Conservation (phyloP, 2,797 vertebrate species). For the Anniella stebbinsi region DNA sequence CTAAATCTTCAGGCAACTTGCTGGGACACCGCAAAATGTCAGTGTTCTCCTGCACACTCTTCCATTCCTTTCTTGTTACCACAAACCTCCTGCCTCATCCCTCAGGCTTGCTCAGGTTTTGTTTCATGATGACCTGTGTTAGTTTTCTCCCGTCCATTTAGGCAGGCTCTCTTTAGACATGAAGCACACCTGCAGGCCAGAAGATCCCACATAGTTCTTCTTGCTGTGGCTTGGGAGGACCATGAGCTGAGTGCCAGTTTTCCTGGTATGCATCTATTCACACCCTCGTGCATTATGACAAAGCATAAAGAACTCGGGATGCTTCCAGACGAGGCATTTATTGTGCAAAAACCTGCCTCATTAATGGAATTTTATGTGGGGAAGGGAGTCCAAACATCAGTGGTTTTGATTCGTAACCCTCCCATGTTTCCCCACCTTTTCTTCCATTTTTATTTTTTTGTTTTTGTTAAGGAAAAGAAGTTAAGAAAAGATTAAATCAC, state of each 20-base stretch:
- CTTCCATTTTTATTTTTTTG: no score
- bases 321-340: no score
- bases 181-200: background rate
- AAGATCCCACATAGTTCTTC: background rate
- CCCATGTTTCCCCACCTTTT: no score
- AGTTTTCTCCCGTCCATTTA: background rate
- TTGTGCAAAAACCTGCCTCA: no score
- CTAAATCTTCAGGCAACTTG: background rate
- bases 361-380: no score
- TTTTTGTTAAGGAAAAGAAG: no score
- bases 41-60: background rate
- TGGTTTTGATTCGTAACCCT: no score
- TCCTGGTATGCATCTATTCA: background rate
- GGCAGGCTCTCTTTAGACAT: background rate
- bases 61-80: background rate
- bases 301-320: background rate
- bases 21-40: background rate
- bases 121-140: background rate
- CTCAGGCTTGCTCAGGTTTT: background rate
- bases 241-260: background rate
- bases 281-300: background rate
- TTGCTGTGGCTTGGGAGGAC: background rate
- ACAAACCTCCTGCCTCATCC: background rate
- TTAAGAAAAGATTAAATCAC: no score
- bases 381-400: no score